These are phyloP conservation scores for Limonius californicus DNA, from an alignment of 1,140 invertebrate species.

Conservation along the genomic window DNA sequence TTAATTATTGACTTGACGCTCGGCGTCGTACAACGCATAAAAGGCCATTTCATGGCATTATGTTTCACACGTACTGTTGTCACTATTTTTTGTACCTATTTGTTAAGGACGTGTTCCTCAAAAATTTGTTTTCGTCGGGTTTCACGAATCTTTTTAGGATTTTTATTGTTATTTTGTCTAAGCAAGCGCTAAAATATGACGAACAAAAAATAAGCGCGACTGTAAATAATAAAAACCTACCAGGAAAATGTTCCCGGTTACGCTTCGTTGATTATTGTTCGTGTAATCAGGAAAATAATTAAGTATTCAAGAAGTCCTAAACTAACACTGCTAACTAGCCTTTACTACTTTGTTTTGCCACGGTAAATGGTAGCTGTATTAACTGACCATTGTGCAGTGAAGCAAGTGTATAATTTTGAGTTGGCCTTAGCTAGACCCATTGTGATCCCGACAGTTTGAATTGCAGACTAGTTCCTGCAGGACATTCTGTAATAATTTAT, in stretches of 20 bases:
- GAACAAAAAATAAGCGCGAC: neutral
- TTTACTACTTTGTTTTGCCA: constrained; percentile 10
- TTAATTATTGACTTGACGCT: constrained; percentile 34
- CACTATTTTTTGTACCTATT: neutral
- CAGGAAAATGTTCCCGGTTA: too few species aligned
- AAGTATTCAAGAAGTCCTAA: constrained; percentile 30
- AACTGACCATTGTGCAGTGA: constrained; percentile 31
- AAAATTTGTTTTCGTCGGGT: too few species aligned
- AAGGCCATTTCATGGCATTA: constrained; percentile 16
- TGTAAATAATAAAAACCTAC: too few species aligned
- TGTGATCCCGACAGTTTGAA: constrained; percentile 28
- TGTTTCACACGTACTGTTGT: constrained; percentile 15
- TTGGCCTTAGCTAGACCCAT: constrained; percentile 20
- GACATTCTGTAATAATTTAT: constrained; percentile 37
- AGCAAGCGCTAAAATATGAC: too few species aligned
- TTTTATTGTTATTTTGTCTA: too few species aligned
- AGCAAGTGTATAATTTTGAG: constrained; percentile 32
- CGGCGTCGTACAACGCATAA: constrained; percentile 9
- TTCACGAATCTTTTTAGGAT: too few species aligned
- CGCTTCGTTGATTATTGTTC: neutral
- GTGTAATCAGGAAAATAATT: constrained; percentile 24
- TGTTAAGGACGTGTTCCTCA: neutral
- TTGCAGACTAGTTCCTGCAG: constrained; percentile 29
- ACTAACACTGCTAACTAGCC: constrained; percentile 21
- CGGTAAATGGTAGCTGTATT: constrained; percentile 26